Evolutionary conservation across 2,888 invertebrate genomes (phyloP), one percentile per base, ranked within the genome.

Genomic region (Nezara viridula): DNA sequence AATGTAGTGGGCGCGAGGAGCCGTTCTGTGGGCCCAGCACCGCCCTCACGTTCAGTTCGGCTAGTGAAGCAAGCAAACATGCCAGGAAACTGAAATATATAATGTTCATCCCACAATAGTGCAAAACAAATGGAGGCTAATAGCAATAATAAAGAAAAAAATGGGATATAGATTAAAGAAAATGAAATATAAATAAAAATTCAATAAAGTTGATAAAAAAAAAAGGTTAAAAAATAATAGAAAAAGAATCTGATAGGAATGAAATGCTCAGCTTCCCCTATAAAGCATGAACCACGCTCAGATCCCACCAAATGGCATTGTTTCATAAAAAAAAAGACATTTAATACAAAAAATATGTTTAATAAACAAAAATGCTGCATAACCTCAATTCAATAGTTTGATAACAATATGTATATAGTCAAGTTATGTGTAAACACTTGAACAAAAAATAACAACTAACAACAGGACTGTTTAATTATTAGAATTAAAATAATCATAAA

Each of bases 1-100:
- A 88, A 88, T n/a, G 88, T 88, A 66, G 88, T 88, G 40, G 88
- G 88, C 19, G 88, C 88, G 47, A 88, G 66, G 21, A 88, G 88
- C 88, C 88, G 88, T 88, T 88, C 88, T 88, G 88, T 88, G 88
- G 88, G 88, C 88, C 88, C 88, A 47, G 88, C 66, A n/a, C 88
- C 47, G n/a, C 66, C 88, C n/a, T 88, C 88, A 21, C 88, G 88
- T 9, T 88, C 88, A 10, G 44, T 19, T 73, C 88, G 88, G 88
- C 88, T 88, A 88, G 88, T 88, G 66, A 88, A 88, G 88, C 88
- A 88, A 88, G 88, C 88, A 88, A 88, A 88, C 88, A 88, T 88
- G 88, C 88, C 88, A 44, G 88, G 88, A 44, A 88, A 73, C 88
- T 88, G 88, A 88, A 88, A 88, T 88, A 81, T 81, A 81, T 81